A percentile compares a stretch with the other conserved stretches of the same genome.
Conservation (phyloP, 2,888 invertebrate species). For the Ctenicera cuprea region DNA sequence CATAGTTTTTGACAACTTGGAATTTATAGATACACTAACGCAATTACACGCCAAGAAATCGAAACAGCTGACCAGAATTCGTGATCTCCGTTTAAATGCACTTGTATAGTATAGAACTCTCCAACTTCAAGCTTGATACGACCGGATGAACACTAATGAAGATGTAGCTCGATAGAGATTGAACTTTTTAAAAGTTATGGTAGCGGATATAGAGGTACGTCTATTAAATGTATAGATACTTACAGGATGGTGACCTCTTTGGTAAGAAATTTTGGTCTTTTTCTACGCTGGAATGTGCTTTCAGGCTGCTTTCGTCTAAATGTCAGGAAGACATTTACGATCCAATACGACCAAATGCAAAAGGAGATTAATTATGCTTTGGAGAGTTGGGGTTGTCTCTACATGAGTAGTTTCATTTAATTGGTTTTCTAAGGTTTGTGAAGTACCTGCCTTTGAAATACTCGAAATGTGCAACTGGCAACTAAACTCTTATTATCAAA, state of each 20-base stretch:
- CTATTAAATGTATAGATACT: slow-evolving; percentile 14
- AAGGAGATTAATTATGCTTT: slow-evolving; percentile 15
- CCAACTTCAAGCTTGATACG: slow-evolving; percentile 8
- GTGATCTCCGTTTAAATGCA: slow-evolving; percentile 23
- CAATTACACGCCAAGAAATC: slow-evolving; percentile 22
- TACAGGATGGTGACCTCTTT: background rate
- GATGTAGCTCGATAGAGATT: slow-evolving; percentile 16
- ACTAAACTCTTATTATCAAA: no score
- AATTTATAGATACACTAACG: slow-evolving; percentile 29
- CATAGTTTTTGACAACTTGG: slow-evolving; percentile 17
- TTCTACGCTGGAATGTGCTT: background rate
- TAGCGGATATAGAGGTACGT: slow-evolving; percentile 16
- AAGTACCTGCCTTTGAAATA: background rate
- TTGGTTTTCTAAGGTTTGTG: slow-evolving; percentile 13
- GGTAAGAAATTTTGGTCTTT: background rate
- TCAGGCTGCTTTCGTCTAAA: slow-evolving; percentile 5
- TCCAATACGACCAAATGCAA: background rate
- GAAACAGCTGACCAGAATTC: slow-evolving; percentile 23
- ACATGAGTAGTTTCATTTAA: slow-evolving; percentile 22
- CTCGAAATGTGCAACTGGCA: no score
- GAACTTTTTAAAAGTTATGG: slow-evolving; percentile 26
- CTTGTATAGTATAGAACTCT: slow-evolving; percentile 5
- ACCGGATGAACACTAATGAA: slow-evolving; percentile 24
- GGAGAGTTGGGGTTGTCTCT: background rate
- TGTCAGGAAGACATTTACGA: slow-evolving; percentile 19